These are phyloP conservation scores for Pyrrhosoma nymphula DNA, from an alignment of 2,888 invertebrate genomes.

Conservation along the genomic window DNA sequence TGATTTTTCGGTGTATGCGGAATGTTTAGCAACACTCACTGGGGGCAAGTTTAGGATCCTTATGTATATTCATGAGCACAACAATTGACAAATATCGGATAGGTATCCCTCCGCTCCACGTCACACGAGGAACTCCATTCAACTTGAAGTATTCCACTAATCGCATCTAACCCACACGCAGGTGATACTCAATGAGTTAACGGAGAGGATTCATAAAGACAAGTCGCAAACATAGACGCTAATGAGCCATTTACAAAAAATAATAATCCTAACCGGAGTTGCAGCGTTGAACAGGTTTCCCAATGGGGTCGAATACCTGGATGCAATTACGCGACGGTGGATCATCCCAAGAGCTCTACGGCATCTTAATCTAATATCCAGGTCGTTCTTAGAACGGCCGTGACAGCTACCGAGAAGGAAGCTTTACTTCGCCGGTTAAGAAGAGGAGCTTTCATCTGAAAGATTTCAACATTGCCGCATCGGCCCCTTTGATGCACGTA, in stretches of 20 bases:
- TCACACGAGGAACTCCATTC: too few species aligned
- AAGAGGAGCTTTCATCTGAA: not conserved
- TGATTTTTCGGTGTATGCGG: too few species aligned
- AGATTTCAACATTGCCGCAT: not conserved
- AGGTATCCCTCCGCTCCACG: too few species aligned
- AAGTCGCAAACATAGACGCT: not conserved
- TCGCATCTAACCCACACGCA: not conserved
- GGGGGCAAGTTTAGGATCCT: too few species aligned
- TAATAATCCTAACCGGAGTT: not conserved
- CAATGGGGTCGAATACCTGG: constrained; percentile 8
- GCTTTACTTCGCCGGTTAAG: not conserved
- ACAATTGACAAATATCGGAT: too few species aligned
- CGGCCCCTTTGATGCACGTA: not conserved
- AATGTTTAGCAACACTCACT: too few species aligned
- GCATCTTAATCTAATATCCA: not conserved
- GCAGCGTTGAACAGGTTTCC: not conserved
- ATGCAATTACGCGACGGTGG: not conserved
- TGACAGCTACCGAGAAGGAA: not conserved
- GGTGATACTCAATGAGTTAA: not conserved
- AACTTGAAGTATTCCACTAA: too few species aligned
- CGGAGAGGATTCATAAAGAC: not conserved
- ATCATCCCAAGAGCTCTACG: not conserved
- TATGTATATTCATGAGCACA: too few species aligned
- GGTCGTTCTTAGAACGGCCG: not conserved
- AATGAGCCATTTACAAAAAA: not conserved